Conservation (phyloP, 2,888 invertebrate species). For the Hipparchia sbordonii region DNA sequence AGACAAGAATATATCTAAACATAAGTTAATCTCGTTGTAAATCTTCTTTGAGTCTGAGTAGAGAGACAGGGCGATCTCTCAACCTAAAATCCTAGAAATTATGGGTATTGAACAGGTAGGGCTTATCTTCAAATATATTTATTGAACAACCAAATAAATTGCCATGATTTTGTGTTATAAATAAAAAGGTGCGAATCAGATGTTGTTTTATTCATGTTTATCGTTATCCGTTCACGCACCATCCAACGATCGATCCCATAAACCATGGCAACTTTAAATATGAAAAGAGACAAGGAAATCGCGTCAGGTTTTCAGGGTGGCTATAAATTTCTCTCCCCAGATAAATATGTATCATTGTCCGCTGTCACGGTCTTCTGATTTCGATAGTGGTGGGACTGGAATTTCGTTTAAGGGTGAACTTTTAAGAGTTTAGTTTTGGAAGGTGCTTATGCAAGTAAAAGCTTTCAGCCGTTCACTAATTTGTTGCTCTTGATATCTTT, state of each 20-base stretch:
- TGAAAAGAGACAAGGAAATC: constrained; percentile 66
- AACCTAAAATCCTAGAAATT: too few species aligned
- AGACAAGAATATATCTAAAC: too few species aligned
- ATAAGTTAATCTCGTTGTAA: too few species aligned
- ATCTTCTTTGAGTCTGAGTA: too few species aligned
- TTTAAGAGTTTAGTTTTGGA: constrained; percentile 57
- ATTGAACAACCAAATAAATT: constrained; percentile 16
- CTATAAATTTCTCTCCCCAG: constrained; percentile 78
- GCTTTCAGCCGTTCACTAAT: too few species aligned
- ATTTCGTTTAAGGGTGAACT: constrained; percentile 47
- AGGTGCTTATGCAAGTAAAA: too few species aligned
- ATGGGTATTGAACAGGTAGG: too few species aligned
- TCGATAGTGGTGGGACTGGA: constrained; percentile 50
- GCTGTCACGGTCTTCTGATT: constrained; percentile 58
- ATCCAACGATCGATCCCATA: constrained; percentile 58
- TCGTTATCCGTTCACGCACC: constrained; percentile 57
- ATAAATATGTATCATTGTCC: constrained; percentile 78
- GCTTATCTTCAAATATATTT: neutral
- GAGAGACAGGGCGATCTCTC: too few species aligned
- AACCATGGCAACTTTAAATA: constrained; percentile 75
- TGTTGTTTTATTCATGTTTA: constrained; percentile 53
- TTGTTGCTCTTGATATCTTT: too few species aligned
- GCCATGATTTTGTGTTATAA: constrained; percentile 11
- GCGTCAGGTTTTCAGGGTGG: constrained; percentile 60
- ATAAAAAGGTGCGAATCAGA: constrained; percentile 31